Base-by-base conservation (phyloP, 2,888 invertebrate genomes). In the Conchocele bisecta region DNA sequence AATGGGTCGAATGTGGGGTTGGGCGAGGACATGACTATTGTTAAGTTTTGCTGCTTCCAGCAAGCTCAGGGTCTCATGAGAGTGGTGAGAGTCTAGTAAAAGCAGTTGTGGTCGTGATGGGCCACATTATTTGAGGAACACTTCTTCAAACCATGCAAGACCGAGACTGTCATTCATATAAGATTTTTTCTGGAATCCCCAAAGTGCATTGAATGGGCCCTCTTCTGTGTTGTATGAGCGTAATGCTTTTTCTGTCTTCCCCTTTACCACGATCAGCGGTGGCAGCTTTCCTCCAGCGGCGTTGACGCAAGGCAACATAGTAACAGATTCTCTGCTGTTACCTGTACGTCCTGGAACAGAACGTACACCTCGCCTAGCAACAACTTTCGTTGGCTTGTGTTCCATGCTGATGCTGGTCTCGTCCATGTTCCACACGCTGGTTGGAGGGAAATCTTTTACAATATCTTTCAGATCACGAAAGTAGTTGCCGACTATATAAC, bases 301-400 rank as follows among this genome's bases (percentile, higher is more conserved):
- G 61, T 63, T 71, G 0, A 70, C 42, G 24, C 77, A 77, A 0
- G 70, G 60, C 6, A 53, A n/a, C 7, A 74, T 33, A 9, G 74
- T 77, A 2, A 70, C 48, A 6, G 42, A 41, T 26, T 70, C 60
- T 15, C 56, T 13, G 3, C 24, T 22, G 24, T 66, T 67, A 0
- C 56, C 61, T 1, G 46, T 41, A 9, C 53, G 39, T 3, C 59
- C 67, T 20, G 72, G 76, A 13, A 69, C 31, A 15, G 50, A 53
- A 26, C 57, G 22, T 9, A 31, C 24, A 1, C 66, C 57, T 15
- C 51, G 61, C 4, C 11, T 6, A 6, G 64, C 67, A 9, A 64
- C 20, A 9, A 70, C 69, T 22, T 50, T 56, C 7, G 59, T 42
- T 7, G 76, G 76, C 9, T 53, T 58, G 41, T 76, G 76, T 1